phyloP scores from a whole-genome alignment of 2,888 invertebrate genomes.

The Iphiclides podalirius region DNA sequence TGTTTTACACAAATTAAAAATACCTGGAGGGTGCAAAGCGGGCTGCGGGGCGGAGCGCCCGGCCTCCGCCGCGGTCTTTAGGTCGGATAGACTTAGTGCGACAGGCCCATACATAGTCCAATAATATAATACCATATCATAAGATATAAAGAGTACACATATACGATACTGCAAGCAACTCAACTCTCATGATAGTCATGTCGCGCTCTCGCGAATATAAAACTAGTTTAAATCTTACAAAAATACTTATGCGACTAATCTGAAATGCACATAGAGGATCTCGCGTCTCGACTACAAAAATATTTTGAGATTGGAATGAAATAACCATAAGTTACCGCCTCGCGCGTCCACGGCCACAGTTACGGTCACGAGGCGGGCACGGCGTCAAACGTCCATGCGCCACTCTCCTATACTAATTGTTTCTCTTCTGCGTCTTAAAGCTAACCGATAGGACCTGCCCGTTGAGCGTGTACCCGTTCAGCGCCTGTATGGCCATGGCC shows the following conservation, averaged over 20 bases:
- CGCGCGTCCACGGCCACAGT: constrained; percentile 32
- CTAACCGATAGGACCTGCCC: constrained; percentile 79
- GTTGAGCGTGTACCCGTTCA: constrained; percentile 78
- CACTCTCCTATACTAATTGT: constrained; percentile 50
- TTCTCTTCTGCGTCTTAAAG: constrained; percentile 80
- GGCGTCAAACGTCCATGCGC: constrained; percentile 62
- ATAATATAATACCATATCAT: constrained; percentile 77
- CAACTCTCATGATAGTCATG: constrained; percentile 75
- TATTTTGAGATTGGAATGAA: constrained; percentile 80
- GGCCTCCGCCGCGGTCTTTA: constrained; percentile 39
- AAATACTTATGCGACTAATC: constrained; percentile 79
- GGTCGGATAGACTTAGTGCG: constrained; percentile 55
- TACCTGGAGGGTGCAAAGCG: constrained; percentile 67
- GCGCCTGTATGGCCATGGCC: constrained; percentile 76
- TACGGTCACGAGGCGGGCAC: constrained; percentile 61
- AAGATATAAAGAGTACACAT: constrained; percentile 70
- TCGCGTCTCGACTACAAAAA: constrained; percentile 77
- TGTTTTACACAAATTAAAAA: constrained; percentile 78
- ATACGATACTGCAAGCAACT: constrained; percentile 77
- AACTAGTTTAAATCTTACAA: constrained; percentile 79
- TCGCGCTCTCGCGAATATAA: constrained; percentile 75
- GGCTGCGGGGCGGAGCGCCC: constrained; percentile 47
- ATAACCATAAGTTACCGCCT: constrained; percentile 70
- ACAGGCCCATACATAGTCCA: constrained; percentile 75
- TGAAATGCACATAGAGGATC: constrained; percentile 78